Base-by-base conservation (phyloP, 2,888 invertebrate species). In the Clitarchus hookeri region DNA sequence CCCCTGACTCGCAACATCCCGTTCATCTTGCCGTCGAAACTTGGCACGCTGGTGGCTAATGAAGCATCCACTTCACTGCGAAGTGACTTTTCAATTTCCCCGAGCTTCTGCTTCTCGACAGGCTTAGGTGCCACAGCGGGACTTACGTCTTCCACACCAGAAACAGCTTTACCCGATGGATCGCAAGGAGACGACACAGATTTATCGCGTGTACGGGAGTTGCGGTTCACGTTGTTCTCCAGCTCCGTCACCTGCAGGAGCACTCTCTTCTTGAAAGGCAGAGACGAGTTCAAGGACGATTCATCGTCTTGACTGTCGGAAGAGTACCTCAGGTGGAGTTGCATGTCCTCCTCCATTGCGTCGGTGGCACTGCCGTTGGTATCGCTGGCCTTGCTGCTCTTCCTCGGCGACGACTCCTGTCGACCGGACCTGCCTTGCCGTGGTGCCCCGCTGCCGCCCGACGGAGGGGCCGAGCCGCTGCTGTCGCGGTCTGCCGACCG, bases 401-500 rank as follows among this genome's bases (percentile, higher is more conserved):
- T 54, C 25, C 25, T 36, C 6, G 79, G 79, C 77, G 84, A 36
- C 65, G 19, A 19, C 27, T 36, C 53, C 83, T 48, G 27, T 44
- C 78, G 65, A 23, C 83, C 16, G 16, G n/a, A n/a, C 85, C 79
- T 19, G 80, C 80, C 65, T 84, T 84, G 53, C 44, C 82, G 27
- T 78, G 36, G 83, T 44, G 23, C 82, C 79, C 86, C 16, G 78
- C 84, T 9, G 48, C 44, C 25, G 53, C 84, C 84, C 13, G 82
- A 36, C 23, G 13, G 82, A 27, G 85, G 86, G 4, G 86, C 85
- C 2, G 87, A 65, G n/a, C 65, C 96, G 89, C 96, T 96, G 0
- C 96, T 96, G 91, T 97, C 96, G 87, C 96, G 93, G 89, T 96
- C 97, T 0, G 96, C 95, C 0, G 96, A 96, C 84, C 96, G 93